Evolutionary conservation across 2,888 invertebrate species (phyloP), one percentile per base, ranked within the genome.

Genomic region (Automeris io): DNA sequence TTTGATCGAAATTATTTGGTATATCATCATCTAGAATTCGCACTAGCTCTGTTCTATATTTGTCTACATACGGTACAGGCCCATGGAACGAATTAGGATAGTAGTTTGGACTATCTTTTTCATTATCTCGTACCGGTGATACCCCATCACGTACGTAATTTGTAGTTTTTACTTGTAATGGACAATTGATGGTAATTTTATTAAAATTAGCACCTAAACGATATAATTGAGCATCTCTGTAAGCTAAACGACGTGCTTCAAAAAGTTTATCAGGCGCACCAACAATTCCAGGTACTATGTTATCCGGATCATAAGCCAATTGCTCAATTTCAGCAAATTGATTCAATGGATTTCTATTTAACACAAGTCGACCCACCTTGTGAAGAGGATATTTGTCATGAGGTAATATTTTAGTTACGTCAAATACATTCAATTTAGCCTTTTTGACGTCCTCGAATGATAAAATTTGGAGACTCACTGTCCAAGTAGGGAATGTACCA

Each of bases 11-110:
- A 70, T 97, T 95, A 66, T 96, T 95, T 2, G 93, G 91, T 57
- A 94, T 93, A 3, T 94, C 93, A 3, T 95, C 95, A 43, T 89
- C 74, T 7, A 89, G 69, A 7, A 74, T 61, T 57, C 89, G 89
- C 16, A 87, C 73, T 1, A 89, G 74, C 5, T 81, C 62, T 2
- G 88, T 58, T 12, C 68, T 57, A 41, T 86, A 83, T n/a, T 90
- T 90, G 2, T 89, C 79, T 3, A 88, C 80, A 51, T 89, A 88
- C 26, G 89, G 88, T 38, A 89, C 85, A 0, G 97, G 95, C 0
- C 97, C 97, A 49, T 89, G 81, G 72, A 96, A 98, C 45, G 95
- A 95, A 81, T 98, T 98, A 0, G 98, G 98, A 78, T 89, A 95
- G 67, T 97, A 98, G 74, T 97, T 97, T 1, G 97, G 97, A 1